Evolutionary conservation across 2,888 invertebrate species (phyloP), one percentile per base, ranked within the genome.

Genomic region (Meandrusa payeni): DNA sequence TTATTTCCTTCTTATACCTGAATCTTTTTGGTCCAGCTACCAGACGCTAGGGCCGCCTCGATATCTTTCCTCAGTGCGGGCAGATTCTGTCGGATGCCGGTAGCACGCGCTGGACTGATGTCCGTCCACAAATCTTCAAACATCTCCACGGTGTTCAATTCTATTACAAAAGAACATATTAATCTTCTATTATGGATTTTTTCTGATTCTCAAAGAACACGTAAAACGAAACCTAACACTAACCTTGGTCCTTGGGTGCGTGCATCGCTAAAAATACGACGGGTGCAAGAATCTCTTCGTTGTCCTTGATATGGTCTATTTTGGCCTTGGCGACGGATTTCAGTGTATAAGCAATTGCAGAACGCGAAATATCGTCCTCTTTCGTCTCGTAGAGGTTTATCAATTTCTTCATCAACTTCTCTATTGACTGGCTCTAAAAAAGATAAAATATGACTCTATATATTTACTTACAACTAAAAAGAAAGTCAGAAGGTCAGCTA

Each of bases 101-200:
- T 91, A 80, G 96, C 97, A 0, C 92, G 91, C n/a, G 94, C 94
- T n/a, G 95, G 95, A 49, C 95, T 93, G 19, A 95, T 92, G 64
- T 97, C 97, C 29, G 91, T 90, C 97, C 97, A 97, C 24, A 97
- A 89, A 67, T 97, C 97, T 50, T 93, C 94, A 92, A 95, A 97
- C 48, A 93, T 79, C 61, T 94, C 93, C 48, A 93, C 89, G 5
- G 91, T 91, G 2, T 67, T 54, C 0, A 77, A 69, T n/a, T 83
- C 85, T 76, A 19, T 5, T 10, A 5, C 32, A 15, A 20, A n/a
- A n/a, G n/a, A n/a, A n/a, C n/a, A n/a, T n/a, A n/a, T n/a, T n/a
- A n/a, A n/a, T n/a, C n/a, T n/a, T n/a, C n/a, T n/a, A n/a, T n/a
- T n/a, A n/a, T n/a, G n/a, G n/a, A n/a, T n/a, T n/a, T n/a, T n/a